Base-by-base conservation (phyloP, 1,140 invertebrate species). In the Telenomus remus region DNA sequence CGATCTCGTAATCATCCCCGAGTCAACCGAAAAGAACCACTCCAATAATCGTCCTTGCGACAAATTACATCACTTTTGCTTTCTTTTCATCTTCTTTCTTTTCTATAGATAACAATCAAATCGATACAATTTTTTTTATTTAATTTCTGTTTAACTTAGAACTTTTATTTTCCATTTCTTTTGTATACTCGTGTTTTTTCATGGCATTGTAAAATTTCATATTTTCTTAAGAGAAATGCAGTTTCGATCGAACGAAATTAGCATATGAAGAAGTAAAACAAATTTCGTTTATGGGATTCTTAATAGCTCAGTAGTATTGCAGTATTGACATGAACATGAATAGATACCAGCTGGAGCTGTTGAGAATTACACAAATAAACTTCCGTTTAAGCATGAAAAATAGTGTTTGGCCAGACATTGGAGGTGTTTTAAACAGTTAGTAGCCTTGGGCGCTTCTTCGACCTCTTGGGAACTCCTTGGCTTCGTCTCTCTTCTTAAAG, bases 371-470 rank as follows among this genome's bases (percentile, higher is more conserved):
- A 69, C 64, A 75, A 69, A 76, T 64, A 64, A 76, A 76, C 72
- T 76, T 69, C 72, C 65, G 60, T 76, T 69, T 59, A 53, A 65
- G 60, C 35, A 69, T 69, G 64, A 69, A 75, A 69, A 75, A 69
- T 75, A 71, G 56, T 70, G 60, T 76, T 76, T 77, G 57, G 48
- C 46, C 68, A 68, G 51, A 59, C 68, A 71, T 66, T 42, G 8
- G 33, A 56, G 66, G 63, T 69, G 65, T 65, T 71, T 76, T 63
- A 68, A 71, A 66, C 61, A 69, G 59, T 71, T 66, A 76, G 54
- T 70, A 60, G 78, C 75, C 68, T 68, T 63, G 72, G 76, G 72
- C 76, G 47, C 51, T 80, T 54, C 53, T 65, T 78, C 69, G 72
- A 73, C 50, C 69, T 76, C 60, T 69, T 74, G 50, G 47, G 64